Conservation (phyloP, 2,797 vertebrate species). For the Remorina albescens region DNA sequence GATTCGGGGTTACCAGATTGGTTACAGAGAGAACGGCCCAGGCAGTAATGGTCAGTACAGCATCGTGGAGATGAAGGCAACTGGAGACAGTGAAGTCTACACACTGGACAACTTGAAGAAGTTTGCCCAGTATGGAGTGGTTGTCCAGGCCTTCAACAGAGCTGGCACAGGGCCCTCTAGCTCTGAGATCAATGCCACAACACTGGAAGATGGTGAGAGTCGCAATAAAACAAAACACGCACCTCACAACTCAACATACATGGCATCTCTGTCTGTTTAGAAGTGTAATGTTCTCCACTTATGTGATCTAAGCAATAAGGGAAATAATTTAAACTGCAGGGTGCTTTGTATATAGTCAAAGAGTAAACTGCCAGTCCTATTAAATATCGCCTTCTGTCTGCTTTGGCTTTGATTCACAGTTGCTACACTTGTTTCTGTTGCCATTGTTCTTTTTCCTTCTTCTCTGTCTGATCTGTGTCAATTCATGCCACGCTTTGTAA, state of each 20-base stretch:
- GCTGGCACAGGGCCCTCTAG: conserved; percentile 96
- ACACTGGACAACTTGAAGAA: conserved; percentile 99
- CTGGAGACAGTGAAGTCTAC: conserved; percentile 96
- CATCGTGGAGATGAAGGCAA: conserved; percentile 99
- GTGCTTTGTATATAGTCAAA: conserved; percentile 4
- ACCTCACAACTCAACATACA: not conserved
- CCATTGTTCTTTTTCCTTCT: conserved; percentile 45
- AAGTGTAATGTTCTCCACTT: conserved; percentile 1
- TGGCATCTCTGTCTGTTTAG: not conserved
- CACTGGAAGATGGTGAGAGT: conserved; percentile 92
- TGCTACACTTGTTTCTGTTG: conserved; percentile 24
- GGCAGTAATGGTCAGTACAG: conserved; percentile 98
- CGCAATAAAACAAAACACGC: not conserved
- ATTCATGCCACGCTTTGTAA: conserved; percentile 49
- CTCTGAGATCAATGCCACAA: conserved; percentile 98
- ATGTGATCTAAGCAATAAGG: not conserved
- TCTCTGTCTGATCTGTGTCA: conserved; percentile 46
- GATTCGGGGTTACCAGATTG: conserved; percentile 98
- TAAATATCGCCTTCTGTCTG: conserved; percentile 23
- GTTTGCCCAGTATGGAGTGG: conserved; percentile 97
- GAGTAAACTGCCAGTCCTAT: conserved; percentile 14
- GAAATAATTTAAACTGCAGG: conserved; percentile 15
- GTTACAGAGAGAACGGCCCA: conserved; percentile 96
- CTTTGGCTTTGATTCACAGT: conserved; percentile 43
- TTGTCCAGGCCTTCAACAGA: conserved; percentile 97